Percentiles rank a stretch among this genome's conserved stretches.
Conservation (phyloP, 2,113 vertebrate genomes). For the Brachyistius frenatus region DNA sequence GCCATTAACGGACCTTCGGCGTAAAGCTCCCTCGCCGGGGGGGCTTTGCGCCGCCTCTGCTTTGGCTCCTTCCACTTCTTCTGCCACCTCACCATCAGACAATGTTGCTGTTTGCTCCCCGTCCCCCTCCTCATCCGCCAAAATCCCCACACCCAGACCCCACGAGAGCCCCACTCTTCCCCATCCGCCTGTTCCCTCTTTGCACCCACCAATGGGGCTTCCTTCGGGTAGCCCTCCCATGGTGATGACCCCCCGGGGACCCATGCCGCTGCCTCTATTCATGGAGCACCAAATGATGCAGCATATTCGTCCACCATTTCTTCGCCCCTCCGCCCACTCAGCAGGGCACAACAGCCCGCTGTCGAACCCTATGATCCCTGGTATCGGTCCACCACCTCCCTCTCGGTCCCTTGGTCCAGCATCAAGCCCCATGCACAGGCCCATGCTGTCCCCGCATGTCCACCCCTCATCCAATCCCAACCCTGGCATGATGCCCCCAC, state of each 20-base stretch:
- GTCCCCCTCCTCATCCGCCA: constrained; percentile 90
- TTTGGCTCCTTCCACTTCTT: constrained; percentile 89
- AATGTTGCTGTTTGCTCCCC: constrained; percentile 90
- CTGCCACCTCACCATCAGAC: constrained; percentile 92
- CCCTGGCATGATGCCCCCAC: constrained; percentile 91
- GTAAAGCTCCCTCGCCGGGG: constrained; percentile 93
- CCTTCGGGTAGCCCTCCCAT: constrained; percentile 95
- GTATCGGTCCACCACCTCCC: constrained; percentile 91
- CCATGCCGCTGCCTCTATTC: constrained; percentile 96
- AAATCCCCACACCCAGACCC: constrained; percentile 96
- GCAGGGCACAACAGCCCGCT: constrained; percentile 94
- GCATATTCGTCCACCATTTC: constrained; percentile 94
- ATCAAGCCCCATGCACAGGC: constrained; percentile 96
- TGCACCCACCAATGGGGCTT: constrained; percentile 93
- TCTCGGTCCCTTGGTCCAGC: constrained; percentile 90
- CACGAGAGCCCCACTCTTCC: constrained; percentile 91
- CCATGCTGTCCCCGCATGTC: constrained; percentile 93
- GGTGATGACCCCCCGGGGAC: constrained; percentile 98
- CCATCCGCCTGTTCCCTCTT: constrained; percentile 87
- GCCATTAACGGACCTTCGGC: constrained; percentile 92
- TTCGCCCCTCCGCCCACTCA: constrained; percentile 89
- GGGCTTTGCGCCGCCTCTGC: constrained; percentile 86
- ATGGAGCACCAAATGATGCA: constrained; percentile 99
- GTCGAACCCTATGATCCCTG: constrained; percentile 94
- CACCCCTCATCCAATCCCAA: constrained; percentile 91